Evolutionary conservation across 2,113 vertebrate genomes (phyloP).

Genomic region (Odontesthes bonariensis): DNA sequence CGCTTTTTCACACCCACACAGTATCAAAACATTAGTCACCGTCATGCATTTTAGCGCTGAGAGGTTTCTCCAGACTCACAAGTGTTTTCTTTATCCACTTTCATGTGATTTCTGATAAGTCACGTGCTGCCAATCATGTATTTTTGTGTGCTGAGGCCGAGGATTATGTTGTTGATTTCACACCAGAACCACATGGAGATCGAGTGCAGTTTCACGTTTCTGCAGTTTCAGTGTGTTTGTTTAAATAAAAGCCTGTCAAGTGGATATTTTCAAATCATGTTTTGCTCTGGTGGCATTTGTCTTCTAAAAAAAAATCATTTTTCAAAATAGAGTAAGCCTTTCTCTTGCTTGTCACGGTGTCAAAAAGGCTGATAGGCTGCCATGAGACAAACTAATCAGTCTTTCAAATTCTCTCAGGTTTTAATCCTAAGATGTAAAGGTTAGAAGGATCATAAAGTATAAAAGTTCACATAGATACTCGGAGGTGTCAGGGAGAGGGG

Average conservation of each 20-base stretch:
- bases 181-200: background rate
- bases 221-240: too few relatives aligned
- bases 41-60: constrained; percentile 37
- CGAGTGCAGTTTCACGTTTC: background rate
- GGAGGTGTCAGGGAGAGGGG: constrained; percentile 56
- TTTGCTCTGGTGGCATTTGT: constrained; percentile 16
- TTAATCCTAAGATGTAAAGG: constrained; percentile 56
- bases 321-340: background rate
- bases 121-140: background rate
- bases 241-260: too few relatives aligned
- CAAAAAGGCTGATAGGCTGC: constrained; percentile 15
- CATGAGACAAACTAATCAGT: background rate
- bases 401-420: constrained; percentile 29
- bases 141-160: background rate
- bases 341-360: constrained; percentile 17
- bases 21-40: constrained; percentile 65
- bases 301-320: background rate
- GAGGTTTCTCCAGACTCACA: constrained; percentile 37
- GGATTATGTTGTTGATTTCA: constrained; percentile 14
- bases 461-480: constrained; percentile 67
- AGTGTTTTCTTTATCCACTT: constrained; percentile 21
- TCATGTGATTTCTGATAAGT: constrained; percentile 50
- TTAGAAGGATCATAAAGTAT: constrained; percentile 75
- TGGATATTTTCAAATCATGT: background rate
- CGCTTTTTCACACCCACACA: constrained; percentile 42